Evolutionary conservation across 2,113 vertebrate species (phyloP).

Genomic region (Tretioscincus oriximinensis): DNA sequence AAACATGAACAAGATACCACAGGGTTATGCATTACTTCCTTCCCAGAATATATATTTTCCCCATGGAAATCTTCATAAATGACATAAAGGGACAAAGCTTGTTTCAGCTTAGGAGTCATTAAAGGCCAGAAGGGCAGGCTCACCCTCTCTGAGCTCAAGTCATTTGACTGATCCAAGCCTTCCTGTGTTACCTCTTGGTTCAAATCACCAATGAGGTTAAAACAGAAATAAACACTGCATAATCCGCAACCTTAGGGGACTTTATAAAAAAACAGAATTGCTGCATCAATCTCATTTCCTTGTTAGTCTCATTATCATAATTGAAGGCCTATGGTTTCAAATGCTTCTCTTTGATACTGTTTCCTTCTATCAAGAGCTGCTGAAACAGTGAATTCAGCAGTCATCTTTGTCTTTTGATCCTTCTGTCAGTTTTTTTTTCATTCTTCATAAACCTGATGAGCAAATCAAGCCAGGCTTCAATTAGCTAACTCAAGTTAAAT

Average conservation of each 20-base stretch:
- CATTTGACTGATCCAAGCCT: not conserved
- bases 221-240: slow-evolving; percentile 73
- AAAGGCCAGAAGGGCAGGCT: not conserved
- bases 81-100: not conserved
- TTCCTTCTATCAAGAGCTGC: slow-evolving; percentile 64
- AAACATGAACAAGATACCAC: not conserved
- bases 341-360: slow-evolving; percentile 69
- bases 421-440: slow-evolving; percentile 66
- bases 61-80: not conserved
- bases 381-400: slow-evolving; percentile 71
- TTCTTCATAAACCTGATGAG: slow-evolving; percentile 76
- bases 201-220: slow-evolving; percentile 77
- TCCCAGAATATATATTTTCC: not conserved
- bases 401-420: slow-evolving; percentile 77
- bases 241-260: slow-evolving; percentile 78
- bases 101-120: not conserved
- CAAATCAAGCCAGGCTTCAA: slow-evolving; percentile 68
- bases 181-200: slow-evolving; percentile 65
- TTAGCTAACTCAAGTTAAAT: slow-evolving; percentile 70
- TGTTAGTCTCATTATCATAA: slow-evolving; percentile 75
- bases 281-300: slow-evolving; percentile 78
- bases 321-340: slow-evolving; percentile 64
- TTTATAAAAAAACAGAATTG: slow-evolving; percentile 66
- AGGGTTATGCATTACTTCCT: not conserved
- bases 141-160: not conserved